Evolutionary conservation across 2,888 invertebrate species (phyloP), one percentile per base, ranked within the genome.

Genomic region (Strigamia maritima): DNA sequence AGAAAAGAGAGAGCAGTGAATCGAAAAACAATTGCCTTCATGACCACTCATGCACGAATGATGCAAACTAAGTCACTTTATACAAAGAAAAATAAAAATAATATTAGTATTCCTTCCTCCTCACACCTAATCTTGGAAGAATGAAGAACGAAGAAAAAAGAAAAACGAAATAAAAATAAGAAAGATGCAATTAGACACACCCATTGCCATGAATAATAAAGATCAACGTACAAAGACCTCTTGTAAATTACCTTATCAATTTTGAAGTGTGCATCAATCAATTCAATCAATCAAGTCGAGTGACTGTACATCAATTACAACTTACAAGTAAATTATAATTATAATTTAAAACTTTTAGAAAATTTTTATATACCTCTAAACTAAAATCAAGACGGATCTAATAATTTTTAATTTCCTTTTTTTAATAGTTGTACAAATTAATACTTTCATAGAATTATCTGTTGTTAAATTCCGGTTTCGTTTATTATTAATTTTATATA

Each of bases 21-120:
- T 70, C 70, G 70, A 70, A 70, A 70, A 70, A 70, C 70, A 70
- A 70, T 70, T 70, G 70, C 70, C 70, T 70, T 70, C 70, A 70
- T 70, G 70, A 70, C 28, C 70, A 70, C 70, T 70, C 70, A 70
- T 70, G 70, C 70, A 70, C 70, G 70, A 70, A 70, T 70, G 70
- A 70, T 70, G 70, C 70, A 28, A 70, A 70, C 70, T 70, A 70
- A 70, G 70, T 70, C 70, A 70, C 70, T 70, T 70, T 70, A 70
- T 70, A 70, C 70, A 70, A 70, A 70, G 70, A 70, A 70, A 70
- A 28, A 70, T 70, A 70, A 70, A 70, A 70, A 70, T 28, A 28
- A 70, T 70, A 70, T 70, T 70, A 70, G 70, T 70, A 70, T 70
- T 70, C 70, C 70, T 70, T 70, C 70, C 70, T 70, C 70, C 70